These are phyloP conservation scores for Meta bourneti DNA, from an alignment of 2,888 invertebrate species.

Conservation along the genomic window DNA sequence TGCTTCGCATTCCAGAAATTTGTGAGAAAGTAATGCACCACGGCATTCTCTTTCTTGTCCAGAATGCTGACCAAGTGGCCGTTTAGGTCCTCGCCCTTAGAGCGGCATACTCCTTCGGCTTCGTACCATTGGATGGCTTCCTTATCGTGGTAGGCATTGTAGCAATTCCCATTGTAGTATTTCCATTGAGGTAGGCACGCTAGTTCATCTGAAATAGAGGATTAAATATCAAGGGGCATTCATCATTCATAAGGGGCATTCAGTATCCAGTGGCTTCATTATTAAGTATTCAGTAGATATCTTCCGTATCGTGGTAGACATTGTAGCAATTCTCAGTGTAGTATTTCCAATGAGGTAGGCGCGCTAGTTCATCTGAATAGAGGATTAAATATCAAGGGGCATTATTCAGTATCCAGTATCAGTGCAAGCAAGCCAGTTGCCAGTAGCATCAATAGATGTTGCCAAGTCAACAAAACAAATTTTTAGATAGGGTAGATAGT, in stretches of 20 bases:
- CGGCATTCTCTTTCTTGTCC: conserved; percentile 79
- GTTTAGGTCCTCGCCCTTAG: conserved; percentile 72
- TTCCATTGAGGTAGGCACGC: conserved; percentile 78
- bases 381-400: background rate
- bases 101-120: conserved; percentile 78
- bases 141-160: conserved; percentile 77
- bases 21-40: conserved; percentile 79
- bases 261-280: too few relatives aligned
- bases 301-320: conserved; percentile 76
- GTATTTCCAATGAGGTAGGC: conserved; percentile 78
- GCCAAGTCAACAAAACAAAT: too few relatives aligned
- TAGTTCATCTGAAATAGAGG: conserved; percentile 71
- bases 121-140: conserved; percentile 79
- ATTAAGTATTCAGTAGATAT: too few relatives aligned
- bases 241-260: background rate
- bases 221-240: background rate
- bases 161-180: conserved; percentile 78
- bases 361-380: conserved; percentile 76
- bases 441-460: too few relatives aligned
- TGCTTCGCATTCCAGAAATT: conserved; percentile 78
- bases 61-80: conserved; percentile 80
- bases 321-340: conserved; percentile 78
- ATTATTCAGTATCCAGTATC: too few relatives aligned
- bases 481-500: too few relatives aligned
- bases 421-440: too few relatives aligned